Conservation (phyloP, 92 coral and sea anemone genomes). For the Phenganax stokvisi region DNA sequence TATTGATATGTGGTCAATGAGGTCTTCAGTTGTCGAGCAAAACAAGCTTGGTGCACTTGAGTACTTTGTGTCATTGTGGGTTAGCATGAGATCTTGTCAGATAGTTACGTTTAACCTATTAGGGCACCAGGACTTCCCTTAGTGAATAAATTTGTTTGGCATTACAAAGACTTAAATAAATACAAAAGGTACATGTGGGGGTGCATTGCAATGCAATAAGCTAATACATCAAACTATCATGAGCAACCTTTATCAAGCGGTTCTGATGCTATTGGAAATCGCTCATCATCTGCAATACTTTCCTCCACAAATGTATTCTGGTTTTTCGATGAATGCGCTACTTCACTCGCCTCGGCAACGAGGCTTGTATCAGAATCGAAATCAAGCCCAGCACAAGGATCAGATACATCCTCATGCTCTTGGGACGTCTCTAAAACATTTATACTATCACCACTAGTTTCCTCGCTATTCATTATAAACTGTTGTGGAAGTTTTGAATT, state of each 20-base stretch:
- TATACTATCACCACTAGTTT: background rate
- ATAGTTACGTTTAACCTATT: background rate
- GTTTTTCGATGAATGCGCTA: background rate
- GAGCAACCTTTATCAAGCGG: slow-evolving; percentile 29
- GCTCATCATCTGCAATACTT: slow-evolving; percentile 16
- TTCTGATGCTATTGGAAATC: slow-evolving; percentile 28
- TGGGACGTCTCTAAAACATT: background rate
- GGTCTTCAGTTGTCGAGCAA: too few relatives aligned
- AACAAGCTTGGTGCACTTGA: too few relatives aligned
- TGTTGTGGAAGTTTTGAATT: background rate
- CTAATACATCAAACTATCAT: background rate
- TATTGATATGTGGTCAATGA: too few relatives aligned
- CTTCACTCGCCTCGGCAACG: background rate
- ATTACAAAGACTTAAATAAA: too few relatives aligned
- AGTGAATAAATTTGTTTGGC: too few relatives aligned
- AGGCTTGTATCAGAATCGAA: background rate
- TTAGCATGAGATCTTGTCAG: background rate
- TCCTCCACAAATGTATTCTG: background rate
- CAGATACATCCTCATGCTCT: slow-evolving; percentile 5
- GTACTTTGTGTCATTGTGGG: too few relatives aligned
- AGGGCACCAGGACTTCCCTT: background rate
- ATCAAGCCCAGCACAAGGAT: slow-evolving; percentile 34
- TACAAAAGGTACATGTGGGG: background rate
- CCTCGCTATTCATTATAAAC: background rate
- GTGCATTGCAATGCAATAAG: background rate